A percentile compares a stretch with the other conserved stretches of the same genome.
Conservation (phyloP, 2,888 invertebrate species). For the Ischnus inquisitorius region DNA sequence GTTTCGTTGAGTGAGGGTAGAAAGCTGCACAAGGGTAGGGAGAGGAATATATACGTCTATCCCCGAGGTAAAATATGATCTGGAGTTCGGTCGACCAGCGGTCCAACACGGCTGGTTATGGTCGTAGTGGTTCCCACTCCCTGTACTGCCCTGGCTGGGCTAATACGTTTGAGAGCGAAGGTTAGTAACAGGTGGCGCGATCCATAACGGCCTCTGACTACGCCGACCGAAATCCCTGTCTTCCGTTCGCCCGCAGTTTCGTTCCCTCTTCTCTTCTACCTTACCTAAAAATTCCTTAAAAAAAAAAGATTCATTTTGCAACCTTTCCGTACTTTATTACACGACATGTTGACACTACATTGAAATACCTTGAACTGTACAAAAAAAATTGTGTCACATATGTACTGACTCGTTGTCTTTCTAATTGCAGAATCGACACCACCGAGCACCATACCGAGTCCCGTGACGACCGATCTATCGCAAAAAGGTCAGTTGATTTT, state of each 20-base stretch:
- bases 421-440: conserved; percentile 90
- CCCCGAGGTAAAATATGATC: conserved; percentile 81
- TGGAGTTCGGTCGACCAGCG: conserved; percentile 78
- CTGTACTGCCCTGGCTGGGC: conserved; percentile 71
- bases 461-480: conserved; percentile 89
- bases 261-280: conserved; percentile 29
- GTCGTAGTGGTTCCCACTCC: conserved; percentile 41
- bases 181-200: conserved; percentile 85
- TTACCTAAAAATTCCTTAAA: conserved; percentile 30
- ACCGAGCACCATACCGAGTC: conserved; percentile 92
- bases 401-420: too few species aligned
- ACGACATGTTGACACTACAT: background rate
- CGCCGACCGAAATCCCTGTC: conserved; percentile 50
- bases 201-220: conserved; percentile 77
- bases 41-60: conserved; percentile 52
- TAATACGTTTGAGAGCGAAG: conserved; percentile 82
- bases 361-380: background rate
- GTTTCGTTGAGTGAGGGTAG: too few species aligned
- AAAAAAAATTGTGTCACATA: too few species aligned
- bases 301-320: conserved; percentile 39
- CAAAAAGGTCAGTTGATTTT: conserved; percentile 81
- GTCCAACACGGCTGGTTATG: conserved; percentile 71
- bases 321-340: background rate
- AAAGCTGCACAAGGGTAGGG: too few species aligned
- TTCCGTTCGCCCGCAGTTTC: conserved; percentile 39